Evolutionary conservation across 2,113 vertebrate species (phyloP).

Genomic region (Misgurnus anguillicaudatus): DNA sequence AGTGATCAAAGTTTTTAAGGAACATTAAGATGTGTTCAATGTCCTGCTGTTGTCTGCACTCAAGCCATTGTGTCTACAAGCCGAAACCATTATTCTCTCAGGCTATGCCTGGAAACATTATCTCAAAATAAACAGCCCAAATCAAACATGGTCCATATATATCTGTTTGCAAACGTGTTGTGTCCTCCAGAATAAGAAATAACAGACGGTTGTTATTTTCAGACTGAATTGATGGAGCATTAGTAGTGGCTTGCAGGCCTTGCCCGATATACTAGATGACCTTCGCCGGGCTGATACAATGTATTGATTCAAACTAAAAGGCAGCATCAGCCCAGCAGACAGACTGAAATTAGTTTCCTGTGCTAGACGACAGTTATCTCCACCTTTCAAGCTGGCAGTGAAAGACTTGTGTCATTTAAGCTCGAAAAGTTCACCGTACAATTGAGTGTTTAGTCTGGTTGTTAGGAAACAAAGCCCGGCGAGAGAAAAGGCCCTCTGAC

Average conservation of each 20-base stretch:
- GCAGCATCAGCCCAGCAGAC: neutral
- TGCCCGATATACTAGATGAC: constrained; percentile 22
- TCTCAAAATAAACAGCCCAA: constrained; percentile 27
- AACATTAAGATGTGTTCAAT: neutral
- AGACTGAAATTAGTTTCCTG: constrained; percentile 22
- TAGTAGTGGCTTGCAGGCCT: constrained; percentile 13
- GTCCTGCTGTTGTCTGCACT: constrained; percentile 12
- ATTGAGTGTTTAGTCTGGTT: constrained; percentile 42
- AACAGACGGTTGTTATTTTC: constrained; percentile 25
- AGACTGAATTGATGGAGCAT: constrained; percentile 15
- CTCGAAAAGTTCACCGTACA: constrained; percentile 8
- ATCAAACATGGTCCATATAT: constrained; percentile 16
- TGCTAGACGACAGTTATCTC: constrained; percentile 7
- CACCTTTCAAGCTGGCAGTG: constrained; percentile 1
- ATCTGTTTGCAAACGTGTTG: neutral
- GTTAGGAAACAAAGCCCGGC: constrained; percentile 47
- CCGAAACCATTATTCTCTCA: constrained; percentile 15
- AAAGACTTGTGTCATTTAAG: constrained; percentile 22
- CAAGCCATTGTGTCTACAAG: constrained; percentile 1
- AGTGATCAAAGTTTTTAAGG: constrained; percentile 32
- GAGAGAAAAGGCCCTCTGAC: constrained; percentile 33
- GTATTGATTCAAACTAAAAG: constrained; percentile 47
- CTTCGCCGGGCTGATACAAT: constrained; percentile 34
- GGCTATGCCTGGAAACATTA: neutral
- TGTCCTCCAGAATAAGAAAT: constrained; percentile 12